phyloP scores from a whole-genome alignment of 2,113 vertebrate species.

The Xiphophorus couchianus region DNA sequence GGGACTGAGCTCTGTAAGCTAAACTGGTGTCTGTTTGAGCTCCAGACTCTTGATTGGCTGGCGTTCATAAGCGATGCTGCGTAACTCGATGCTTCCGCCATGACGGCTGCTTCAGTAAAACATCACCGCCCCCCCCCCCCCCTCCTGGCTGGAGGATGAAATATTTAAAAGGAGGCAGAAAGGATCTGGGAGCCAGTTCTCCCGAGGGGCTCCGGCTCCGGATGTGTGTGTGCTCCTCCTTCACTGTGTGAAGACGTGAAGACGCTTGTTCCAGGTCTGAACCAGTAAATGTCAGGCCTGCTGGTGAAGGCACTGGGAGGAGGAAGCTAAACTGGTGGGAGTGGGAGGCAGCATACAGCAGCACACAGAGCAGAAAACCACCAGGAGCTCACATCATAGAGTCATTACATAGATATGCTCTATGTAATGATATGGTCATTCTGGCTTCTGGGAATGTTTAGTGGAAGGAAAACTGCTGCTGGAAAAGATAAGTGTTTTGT shows the following conservation, averaged over 20 bases:
- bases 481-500: no score
- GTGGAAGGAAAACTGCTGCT: no score
- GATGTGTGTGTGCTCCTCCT: slow-evolving; percentile 10
- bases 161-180: slow-evolving; percentile 62
- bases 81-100: slow-evolving; percentile 73
- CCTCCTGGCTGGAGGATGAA: slow-evolving; percentile 59
- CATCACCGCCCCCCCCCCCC: slow-evolving; percentile 47
- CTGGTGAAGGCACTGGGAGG: slow-evolving; percentile 6
- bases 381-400: no score
- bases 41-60: slow-evolving; percentile 62
- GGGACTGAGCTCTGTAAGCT: background rate
- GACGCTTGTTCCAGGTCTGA: slow-evolving; percentile 40
- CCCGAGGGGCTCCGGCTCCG: slow-evolving; percentile 2
- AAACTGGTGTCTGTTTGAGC: slow-evolving; percentile 41
- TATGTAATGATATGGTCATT: no score
- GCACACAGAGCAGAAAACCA: background rate
- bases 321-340: slow-evolving; percentile 9
- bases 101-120: slow-evolving; percentile 71
- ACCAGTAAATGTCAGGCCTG: slow-evolving; percentile 43
- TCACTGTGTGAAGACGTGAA: slow-evolving; percentile 32
- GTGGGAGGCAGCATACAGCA: background rate
- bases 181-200: slow-evolving; percentile 49
- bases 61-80: slow-evolving; percentile 76
- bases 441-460: no score
- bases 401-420: no score